Evolutionary conservation across 2,113 vertebrate genomes (phyloP).

Genomic region (Corynorhinus townsendii): DNA sequence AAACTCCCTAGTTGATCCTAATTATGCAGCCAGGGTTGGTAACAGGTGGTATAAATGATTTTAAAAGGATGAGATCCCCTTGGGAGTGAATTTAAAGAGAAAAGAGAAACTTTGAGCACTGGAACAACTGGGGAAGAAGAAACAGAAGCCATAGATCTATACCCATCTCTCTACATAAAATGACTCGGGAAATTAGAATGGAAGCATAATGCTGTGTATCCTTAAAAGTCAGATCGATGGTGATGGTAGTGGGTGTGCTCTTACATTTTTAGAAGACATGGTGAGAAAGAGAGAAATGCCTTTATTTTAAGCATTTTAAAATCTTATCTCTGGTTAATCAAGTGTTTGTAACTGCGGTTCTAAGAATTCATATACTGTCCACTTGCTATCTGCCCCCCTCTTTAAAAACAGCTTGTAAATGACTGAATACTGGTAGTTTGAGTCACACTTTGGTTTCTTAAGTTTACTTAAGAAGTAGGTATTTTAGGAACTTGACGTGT

Average conservation of each 20-base stretch:
- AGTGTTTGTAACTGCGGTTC: neutral
- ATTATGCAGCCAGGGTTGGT: neutral
- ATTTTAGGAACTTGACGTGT: neutral
- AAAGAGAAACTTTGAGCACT: neutral
- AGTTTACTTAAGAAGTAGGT: neutral
- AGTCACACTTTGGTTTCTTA: neutral
- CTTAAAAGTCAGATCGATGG: neutral
- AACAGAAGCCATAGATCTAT: neutral
- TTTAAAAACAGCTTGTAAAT: neutral
- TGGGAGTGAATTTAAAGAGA: neutral
- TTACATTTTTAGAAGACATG: neutral
- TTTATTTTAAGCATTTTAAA: neutral
- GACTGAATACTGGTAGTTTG: neutral
- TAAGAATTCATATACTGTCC: neutral
- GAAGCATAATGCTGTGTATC: neutral
- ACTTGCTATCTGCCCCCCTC: neutral
- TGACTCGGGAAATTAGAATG: neutral
- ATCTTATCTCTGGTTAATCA: neutral
- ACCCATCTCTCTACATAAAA: neutral
- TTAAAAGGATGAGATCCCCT: slow-evolving; percentile 11
- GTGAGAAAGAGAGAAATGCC: neutral
- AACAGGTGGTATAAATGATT: neutral
- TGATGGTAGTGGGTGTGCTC: neutral
- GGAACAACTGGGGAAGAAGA: neutral
- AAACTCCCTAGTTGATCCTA: neutral